Evolutionary conservation across 2,888 invertebrate genomes (phyloP).

Genomic region (Pachymerium ferrugineum): DNA sequence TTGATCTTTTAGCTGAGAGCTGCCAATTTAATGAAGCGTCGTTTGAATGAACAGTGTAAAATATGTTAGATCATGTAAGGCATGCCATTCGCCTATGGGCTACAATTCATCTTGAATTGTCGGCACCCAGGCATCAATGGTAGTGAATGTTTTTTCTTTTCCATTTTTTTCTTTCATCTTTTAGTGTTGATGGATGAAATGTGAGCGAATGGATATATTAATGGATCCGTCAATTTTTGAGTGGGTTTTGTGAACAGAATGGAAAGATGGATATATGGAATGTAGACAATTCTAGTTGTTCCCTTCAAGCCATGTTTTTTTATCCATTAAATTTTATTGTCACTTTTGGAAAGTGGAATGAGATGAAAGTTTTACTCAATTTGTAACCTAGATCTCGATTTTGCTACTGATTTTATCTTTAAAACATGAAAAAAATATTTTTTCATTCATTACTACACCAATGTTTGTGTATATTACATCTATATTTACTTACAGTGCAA

Average conservation of each 20-base stretch:
- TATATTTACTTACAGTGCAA: too few relatives aligned
- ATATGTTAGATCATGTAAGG: not conserved
- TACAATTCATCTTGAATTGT: conserved; percentile 1
- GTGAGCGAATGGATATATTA: conserved; percentile 1
- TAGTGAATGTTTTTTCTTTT: not conserved
- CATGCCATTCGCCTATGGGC: not conserved
- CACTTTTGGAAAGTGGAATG: not conserved
- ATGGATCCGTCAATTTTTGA: conserved; percentile 14
- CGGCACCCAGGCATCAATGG: not conserved
- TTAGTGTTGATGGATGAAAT: conserved; percentile 23
- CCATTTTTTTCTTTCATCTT: too few relatives aligned
- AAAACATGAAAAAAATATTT: too few relatives aligned
- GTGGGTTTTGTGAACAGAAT: not conserved
- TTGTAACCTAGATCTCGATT: too few relatives aligned
- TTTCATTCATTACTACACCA: too few relatives aligned
- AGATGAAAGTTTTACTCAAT: conserved; percentile 11
- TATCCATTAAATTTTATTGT: conserved; percentile 19
- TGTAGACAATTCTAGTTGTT: not conserved
- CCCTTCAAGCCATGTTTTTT: not conserved
- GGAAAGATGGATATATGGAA: not conserved
- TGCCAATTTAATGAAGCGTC: too few relatives aligned
- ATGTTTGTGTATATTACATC: too few relatives aligned
- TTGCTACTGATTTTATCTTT: too few relatives aligned
- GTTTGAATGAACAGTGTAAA: not conserved
- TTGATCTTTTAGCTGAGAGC: not conserved